A percentile compares a stretch with the other conserved stretches of the same genome.
phyloP scores from a whole-genome alignment of 2,113 vertebrate genomes.

The Sisor rabdophorus region DNA sequence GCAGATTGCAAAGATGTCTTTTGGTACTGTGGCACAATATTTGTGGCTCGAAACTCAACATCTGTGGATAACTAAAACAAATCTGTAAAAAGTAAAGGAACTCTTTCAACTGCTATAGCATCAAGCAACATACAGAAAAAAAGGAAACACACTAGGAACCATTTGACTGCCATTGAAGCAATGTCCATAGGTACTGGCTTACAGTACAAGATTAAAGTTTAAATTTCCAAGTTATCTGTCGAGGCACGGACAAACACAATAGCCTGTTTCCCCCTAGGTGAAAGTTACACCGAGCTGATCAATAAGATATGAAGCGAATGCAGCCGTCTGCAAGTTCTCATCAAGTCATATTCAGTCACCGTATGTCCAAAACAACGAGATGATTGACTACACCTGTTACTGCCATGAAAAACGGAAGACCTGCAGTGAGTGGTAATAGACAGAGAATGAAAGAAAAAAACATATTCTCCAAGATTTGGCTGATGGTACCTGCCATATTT shows the following conservation, averaged over 20 bases:
- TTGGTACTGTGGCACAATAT: not conserved
- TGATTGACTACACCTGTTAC: constrained; percentile 5
- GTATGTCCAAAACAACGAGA: not conserved
- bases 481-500: not conserved
- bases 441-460: not conserved
- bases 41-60: not conserved
- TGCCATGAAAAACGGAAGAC: constrained; percentile 1
- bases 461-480: not conserved
- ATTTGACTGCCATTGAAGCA: not conserved
- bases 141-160: not conserved
- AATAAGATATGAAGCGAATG: not conserved
- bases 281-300: not conserved
- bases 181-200: not conserved
- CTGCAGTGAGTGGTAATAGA: constrained; percentile 5
- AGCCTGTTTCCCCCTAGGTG: constrained; percentile 16
- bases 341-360: not conserved
- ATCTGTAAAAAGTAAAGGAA: not conserved
- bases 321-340: not conserved
- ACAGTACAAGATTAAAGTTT: not conserved
- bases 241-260: not conserved
- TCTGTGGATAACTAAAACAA: not conserved
- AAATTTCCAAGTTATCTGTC: not conserved
- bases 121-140: too few species aligned
- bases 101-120: not conserved
- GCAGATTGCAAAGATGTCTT: not conserved